These are phyloP conservation scores for Pollenia griseotomentosa DNA, from an alignment of 2,888 invertebrate genomes.

Conservation along the genomic window DNA sequence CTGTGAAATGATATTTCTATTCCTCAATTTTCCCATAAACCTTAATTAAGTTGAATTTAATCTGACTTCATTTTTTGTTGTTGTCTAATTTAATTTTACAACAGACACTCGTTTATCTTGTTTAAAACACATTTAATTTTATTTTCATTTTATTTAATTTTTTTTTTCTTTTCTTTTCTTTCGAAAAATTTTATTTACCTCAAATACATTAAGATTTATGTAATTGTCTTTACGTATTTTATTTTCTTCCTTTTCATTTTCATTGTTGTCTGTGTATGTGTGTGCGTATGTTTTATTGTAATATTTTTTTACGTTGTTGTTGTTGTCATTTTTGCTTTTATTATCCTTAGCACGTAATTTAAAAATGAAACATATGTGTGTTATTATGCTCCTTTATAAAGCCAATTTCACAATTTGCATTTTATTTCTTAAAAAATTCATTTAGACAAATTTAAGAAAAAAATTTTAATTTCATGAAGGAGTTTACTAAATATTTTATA, in stretches of 20 bases:
- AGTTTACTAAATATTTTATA: constrained; percentile 51
- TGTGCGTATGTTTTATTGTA: constrained; percentile 16
- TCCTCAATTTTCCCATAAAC: constrained; percentile 16
- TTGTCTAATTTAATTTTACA: constrained; percentile 63
- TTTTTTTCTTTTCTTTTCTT: constrained; percentile 15
- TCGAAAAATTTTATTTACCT: constrained; percentile 67
- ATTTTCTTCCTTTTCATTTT: constrained; percentile 21
- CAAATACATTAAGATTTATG: constrained; percentile 73
- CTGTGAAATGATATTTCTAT: not conserved
- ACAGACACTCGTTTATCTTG: constrained; percentile 58
- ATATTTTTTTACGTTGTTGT: constrained; percentile 24
- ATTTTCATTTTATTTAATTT: constrained; percentile 49
- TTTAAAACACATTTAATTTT: constrained; percentile 66
- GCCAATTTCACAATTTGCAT: constrained; percentile 67
- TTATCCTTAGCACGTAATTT: constrained; percentile 71
- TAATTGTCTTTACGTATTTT: constrained; percentile 68
- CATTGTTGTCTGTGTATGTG: constrained; percentile 29
- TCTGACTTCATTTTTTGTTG: constrained; percentile 37
- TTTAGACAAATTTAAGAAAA: constrained; percentile 57
- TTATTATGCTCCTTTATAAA: constrained; percentile 48
- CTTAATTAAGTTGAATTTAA: constrained; percentile 57
- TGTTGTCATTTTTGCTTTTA: constrained; percentile 51
- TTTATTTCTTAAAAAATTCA: constrained; percentile 59
- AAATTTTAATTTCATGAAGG: constrained; percentile 57
- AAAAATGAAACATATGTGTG: constrained; percentile 69